A percentile compares a stretch with the other conserved stretches of the same genome.
Evolutionary conservation across 2,113 vertebrate genomes (phyloP).

Genomic region (Ailuropoda melanoleuca): DNA sequence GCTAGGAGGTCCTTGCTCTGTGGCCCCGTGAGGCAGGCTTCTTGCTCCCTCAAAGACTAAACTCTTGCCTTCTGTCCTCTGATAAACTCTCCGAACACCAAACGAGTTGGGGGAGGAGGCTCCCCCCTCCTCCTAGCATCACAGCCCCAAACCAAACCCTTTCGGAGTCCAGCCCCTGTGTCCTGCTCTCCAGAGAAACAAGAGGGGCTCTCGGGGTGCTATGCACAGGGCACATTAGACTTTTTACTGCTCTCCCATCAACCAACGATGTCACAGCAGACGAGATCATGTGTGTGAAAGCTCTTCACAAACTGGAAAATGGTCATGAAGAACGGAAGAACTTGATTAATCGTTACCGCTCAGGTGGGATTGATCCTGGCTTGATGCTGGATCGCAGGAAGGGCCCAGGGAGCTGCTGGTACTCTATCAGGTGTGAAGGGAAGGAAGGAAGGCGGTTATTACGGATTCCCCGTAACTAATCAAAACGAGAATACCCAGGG

Average conservation of each 20-base stretch:
- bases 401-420: background rate
- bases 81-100: background rate
- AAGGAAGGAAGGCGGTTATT: conserved; percentile 26
- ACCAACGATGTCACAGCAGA: background rate
- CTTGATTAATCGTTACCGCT: conserved; percentile 7
- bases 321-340: background rate
- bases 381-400: background rate
- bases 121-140: background rate
- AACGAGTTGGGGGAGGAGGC: background rate
- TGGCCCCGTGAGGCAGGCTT: background rate
- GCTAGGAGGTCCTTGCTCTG: background rate
- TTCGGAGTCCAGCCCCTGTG: background rate
- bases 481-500: background rate
- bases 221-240: fast-evolving
- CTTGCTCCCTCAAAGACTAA: background rate
- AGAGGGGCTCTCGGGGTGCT: background rate
- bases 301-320: conserved; percentile 21
- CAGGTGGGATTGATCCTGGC: conserved; percentile 39
- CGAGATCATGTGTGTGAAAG: conserved; percentile 2
- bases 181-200: background rate
- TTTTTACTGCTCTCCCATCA: background rate
- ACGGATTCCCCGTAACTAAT: conserved; percentile 7
- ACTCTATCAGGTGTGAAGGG: conserved; percentile 48
- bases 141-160: background rate
- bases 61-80: background rate